phyloP scores from a whole-genome alignment of 2,888 invertebrate genomes.

The Drosophila yooni region DNA sequence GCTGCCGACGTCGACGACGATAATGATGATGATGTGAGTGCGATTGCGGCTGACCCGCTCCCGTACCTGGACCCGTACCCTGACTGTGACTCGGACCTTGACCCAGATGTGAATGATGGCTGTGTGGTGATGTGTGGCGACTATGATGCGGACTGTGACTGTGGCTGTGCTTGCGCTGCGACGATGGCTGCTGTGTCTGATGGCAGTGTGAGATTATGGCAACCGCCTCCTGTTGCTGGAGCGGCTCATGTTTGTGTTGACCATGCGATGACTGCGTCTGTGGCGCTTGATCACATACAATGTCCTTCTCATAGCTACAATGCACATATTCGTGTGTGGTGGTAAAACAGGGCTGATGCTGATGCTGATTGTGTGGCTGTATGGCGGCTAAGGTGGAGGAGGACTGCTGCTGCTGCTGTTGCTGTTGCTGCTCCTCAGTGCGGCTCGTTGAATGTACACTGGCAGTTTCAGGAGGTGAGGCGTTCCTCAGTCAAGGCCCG shows the following conservation, averaged over 20 bases:
- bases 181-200: conserved; percentile 65
- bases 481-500: conserved; percentile 87
- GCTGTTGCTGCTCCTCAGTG: conserved; percentile 57
- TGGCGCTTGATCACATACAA: conserved; percentile 84
- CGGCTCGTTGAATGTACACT: conserved; percentile 75
- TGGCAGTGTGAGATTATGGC: conserved; percentile 67
- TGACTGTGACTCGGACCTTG: conserved; percentile 27
- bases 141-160: conserved; percentile 75
- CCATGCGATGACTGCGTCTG: conserved; percentile 67
- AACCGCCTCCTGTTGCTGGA: conserved; percentile 41
- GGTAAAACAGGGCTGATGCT: conserved; percentile 66
- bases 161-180: conserved; percentile 75
- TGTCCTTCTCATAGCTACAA: conserved; percentile 84
- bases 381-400: conserved; percentile 30
- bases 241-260: conserved; percentile 62
- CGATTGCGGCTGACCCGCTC: conserved; percentile 26
- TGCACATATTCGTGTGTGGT: conserved; percentile 82
- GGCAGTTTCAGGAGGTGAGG: conserved; percentile 89
- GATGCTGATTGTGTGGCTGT: conserved; percentile 54
- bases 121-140: conserved; percentile 81
- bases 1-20: conserved; percentile 60
- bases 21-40: conserved; percentile 76
- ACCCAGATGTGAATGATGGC: conserved; percentile 67
- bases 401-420: conserved; percentile 36
- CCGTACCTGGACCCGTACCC: conserved; percentile 57